Evolutionary conservation across 2,797 vertebrate species (phyloP).

Genomic region (Notamacropus eugenii): DNA sequence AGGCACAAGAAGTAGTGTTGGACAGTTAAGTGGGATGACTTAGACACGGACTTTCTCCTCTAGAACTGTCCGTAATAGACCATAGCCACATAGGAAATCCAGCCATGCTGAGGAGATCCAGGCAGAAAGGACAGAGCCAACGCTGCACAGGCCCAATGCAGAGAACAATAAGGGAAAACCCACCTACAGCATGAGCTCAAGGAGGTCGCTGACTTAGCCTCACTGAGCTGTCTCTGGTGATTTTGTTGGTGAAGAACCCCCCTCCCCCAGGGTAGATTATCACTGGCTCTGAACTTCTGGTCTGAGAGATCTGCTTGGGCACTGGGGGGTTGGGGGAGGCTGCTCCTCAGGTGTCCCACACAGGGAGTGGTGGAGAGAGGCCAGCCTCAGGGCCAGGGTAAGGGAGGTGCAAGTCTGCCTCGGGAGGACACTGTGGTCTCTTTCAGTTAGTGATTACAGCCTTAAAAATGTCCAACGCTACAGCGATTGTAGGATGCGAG

Average conservation of each 20-base stretch:
- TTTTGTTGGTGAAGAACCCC: neutral
- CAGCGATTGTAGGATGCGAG: neutral
- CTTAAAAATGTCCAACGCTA: constrained; percentile 29
- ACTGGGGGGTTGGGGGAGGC: neutral
- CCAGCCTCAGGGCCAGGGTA: neutral
- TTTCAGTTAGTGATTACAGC: neutral
- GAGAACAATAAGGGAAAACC: accelerated
- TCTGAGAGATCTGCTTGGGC: no score
- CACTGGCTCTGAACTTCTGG: neutral
- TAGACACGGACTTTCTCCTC: neutral
- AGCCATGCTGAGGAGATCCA: neutral
- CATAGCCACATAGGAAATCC: neutral
- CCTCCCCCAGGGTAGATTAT: neutral
- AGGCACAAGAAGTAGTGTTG: neutral
- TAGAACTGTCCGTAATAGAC: neutral
- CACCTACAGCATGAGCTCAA: accelerated
- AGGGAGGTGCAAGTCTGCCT: neutral
- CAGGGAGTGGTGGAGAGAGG: neutral
- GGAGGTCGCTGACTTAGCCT: neutral
- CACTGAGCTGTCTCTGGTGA: neutral
- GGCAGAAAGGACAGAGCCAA: neutral
- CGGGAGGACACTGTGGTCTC: no score
- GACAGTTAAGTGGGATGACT: neutral
- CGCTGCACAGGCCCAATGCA: neutral
- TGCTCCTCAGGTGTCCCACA: neutral